phyloP scores from a whole-genome alignment of 2,888 invertebrate genomes.

The Latrodectus elegans region DNA sequence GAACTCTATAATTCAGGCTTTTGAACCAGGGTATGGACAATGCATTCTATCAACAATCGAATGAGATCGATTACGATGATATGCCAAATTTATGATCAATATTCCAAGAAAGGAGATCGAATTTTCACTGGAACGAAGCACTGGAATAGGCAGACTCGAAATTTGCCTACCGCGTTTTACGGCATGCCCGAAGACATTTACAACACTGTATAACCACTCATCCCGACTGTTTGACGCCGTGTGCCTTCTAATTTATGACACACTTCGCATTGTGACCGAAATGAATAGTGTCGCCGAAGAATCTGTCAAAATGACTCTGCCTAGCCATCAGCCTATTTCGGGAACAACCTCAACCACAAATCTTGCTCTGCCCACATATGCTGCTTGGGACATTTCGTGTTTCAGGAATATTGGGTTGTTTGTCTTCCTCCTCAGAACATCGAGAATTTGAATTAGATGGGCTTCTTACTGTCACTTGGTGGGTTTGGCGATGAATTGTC shows the following conservation, averaged over 20 bases:
- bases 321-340: constrained; percentile 13
- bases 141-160: background rate
- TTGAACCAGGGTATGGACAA: too few relatives aligned
- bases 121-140: too few relatives aligned
- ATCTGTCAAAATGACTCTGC: constrained; percentile 31
- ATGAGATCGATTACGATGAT: too few relatives aligned
- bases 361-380: constrained; percentile 12
- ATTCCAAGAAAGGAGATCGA: too few relatives aligned
- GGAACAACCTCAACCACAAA: background rate
- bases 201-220: background rate
- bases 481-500: too few relatives aligned
- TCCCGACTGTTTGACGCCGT: constrained; percentile 17
- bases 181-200: background rate
- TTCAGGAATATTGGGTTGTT: background rate
- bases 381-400: constrained; percentile 16
- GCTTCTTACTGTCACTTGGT: too few relatives aligned
- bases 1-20: too few relatives aligned
- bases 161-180: constrained; percentile 5
- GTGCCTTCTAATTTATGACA: constrained; percentile 40
- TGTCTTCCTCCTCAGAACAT: background rate
- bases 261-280: constrained; percentile 39
- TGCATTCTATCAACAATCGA: too few relatives aligned
- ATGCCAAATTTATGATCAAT: too few relatives aligned
- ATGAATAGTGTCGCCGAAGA: constrained; percentile 31
- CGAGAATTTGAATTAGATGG: too few relatives aligned